A percentile compares a stretch with the other conserved stretches of the same genome.
These are phyloP conservation scores for Drosophila niveifrons DNA, from an alignment of 2,888 invertebrate species.

Conservation along the genomic window DNA sequence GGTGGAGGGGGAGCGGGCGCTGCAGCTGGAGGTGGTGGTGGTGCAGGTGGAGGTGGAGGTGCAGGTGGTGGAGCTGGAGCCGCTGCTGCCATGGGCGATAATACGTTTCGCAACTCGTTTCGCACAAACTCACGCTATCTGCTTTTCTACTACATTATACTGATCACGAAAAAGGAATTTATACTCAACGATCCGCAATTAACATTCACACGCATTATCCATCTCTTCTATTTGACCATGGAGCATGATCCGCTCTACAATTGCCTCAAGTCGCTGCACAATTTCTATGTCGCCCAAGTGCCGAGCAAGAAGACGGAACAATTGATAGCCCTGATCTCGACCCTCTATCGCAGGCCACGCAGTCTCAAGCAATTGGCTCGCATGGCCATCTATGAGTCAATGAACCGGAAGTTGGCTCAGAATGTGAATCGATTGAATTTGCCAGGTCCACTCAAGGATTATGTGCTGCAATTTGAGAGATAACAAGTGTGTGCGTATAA, in stretches of 20 bases:
- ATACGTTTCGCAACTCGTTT: conserved; percentile 85
- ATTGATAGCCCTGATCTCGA: conserved; percentile 88
- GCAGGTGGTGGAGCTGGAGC: conserved; percentile 43
- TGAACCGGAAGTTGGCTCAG: conserved; percentile 88
- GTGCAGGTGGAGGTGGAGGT: conserved; percentile 31
- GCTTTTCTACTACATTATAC: conserved; percentile 90
- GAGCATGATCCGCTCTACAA: conserved; percentile 89
- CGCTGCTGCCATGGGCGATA: conserved; percentile 71
- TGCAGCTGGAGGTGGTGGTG: conserved; percentile 46
- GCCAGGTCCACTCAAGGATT: conserved; percentile 89
- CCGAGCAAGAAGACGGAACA: conserved; percentile 88
- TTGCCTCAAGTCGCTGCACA: conserved; percentile 89
- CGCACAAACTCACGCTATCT: conserved; percentile 87
- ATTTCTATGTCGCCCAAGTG: conserved; percentile 88
- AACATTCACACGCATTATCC: conserved; percentile 89
- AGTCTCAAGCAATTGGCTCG: conserved; percentile 91
- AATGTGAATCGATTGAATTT: conserved; percentile 89
- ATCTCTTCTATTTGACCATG: conserved; percentile 89
- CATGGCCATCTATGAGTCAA: conserved; percentile 89
- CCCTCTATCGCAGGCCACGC: conserved; percentile 89
- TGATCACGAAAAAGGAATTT: conserved; percentile 89
- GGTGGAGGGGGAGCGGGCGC: conserved; percentile 47
- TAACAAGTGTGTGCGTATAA: conserved; percentile 70
- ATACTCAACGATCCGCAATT: conserved; percentile 88
- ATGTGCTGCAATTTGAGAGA: conserved; percentile 89